Evolutionary conservation across 92 coral and sea anemone species (phyloP).

Genomic region (Umimayanthus chanpuru): DNA sequence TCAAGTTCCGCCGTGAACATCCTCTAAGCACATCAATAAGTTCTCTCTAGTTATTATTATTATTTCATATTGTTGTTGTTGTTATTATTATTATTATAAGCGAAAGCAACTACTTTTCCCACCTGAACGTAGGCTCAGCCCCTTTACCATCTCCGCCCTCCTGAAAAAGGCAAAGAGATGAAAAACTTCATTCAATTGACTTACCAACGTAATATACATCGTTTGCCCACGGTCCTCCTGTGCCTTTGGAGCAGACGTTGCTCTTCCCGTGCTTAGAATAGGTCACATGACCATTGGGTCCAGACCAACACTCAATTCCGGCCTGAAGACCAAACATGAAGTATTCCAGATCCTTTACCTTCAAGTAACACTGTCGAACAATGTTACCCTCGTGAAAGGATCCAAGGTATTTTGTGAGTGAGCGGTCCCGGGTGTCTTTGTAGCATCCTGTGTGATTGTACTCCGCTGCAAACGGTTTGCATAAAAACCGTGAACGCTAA

Average conservation of each 20-base stretch:
- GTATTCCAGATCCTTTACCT: slow-evolving; percentile 29
- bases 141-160: too few relatives aligned
- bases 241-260: background rate
- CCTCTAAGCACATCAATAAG: too few relatives aligned
- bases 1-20: too few relatives aligned
- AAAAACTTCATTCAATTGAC: background rate
- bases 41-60: too few relatives aligned
- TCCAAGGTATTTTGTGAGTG: slow-evolving; percentile 25
- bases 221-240: slow-evolving; percentile 39
- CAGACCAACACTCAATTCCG: slow-evolving; percentile 39
- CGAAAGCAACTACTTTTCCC: too few relatives aligned
- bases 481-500: too few relatives aligned
- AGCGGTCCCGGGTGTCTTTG: slow-evolving; percentile 9
- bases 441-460: slow-evolving; percentile 38
- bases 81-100: too few relatives aligned
- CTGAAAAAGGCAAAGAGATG: too few relatives aligned
- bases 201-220: slow-evolving; percentile 39
- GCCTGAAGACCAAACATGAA: slow-evolving; percentile 19
- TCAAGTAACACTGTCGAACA: slow-evolving; percentile 37
- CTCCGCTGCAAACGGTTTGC: background rate
- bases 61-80: too few relatives aligned
- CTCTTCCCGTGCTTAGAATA: slow-evolving; percentile 32
- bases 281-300: slow-evolving; percentile 14
- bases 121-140: too few relatives aligned
- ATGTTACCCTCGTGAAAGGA: slow-evolving; percentile 6